Conservation (phyloP, 35 echinoderm and acorn worm species). For the Ptychodera flava region DNA sequence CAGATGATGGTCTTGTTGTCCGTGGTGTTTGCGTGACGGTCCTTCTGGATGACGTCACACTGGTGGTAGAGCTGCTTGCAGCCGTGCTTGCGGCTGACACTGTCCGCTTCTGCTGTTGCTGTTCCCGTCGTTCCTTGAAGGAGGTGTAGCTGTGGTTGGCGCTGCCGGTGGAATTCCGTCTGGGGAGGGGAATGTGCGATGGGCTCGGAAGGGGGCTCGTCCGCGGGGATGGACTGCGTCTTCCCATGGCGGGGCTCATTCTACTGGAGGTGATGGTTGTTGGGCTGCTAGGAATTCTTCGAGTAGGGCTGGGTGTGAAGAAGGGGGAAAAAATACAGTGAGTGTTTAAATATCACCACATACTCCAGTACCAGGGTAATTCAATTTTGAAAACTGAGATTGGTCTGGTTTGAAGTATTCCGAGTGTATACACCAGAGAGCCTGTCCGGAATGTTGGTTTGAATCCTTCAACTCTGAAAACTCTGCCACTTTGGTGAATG, state of each 20-base stretch:
- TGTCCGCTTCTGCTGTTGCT: background rate
- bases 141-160: background rate
- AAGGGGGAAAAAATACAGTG: background rate
- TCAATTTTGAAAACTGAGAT: no score
- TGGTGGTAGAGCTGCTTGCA: no score
- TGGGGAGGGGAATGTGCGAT: background rate
- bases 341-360: no score
- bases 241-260: background rate
- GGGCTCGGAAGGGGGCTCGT: background rate
- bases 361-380: no score
- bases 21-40: background rate
- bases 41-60: background rate
- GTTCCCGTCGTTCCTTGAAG: background rate
- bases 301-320: background rate
- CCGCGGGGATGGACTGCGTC: background rate
- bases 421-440: no score
- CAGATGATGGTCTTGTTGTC: background rate
- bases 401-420: no score
- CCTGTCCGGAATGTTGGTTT: no score
- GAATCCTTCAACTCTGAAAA: no score
- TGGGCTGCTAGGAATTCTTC: background rate
- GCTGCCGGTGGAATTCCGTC: background rate
- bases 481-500: no score
- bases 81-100: background rate
- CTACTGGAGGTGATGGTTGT: background rate